These are phyloP conservation scores for Erebia palarica DNA, from an alignment of 2,888 invertebrate genomes.

Conservation along the genomic window DNA sequence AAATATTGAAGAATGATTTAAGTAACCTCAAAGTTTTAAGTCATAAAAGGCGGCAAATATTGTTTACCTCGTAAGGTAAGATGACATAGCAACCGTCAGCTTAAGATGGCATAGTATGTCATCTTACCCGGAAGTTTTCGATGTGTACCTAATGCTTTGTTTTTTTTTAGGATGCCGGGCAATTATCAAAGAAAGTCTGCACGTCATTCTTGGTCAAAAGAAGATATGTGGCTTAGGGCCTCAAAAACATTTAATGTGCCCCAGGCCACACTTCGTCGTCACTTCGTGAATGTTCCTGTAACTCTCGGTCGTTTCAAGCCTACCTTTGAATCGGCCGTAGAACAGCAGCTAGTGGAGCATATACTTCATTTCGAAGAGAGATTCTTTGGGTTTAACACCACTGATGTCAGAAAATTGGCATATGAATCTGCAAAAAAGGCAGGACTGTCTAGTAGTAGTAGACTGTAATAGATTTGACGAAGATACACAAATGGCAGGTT, in stretches of 20 bases:
- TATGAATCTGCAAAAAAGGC: not conserved
- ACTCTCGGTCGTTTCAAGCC: not conserved
- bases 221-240: not conserved
- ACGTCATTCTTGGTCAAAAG: not conserved
- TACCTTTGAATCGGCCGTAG: not conserved
- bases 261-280: not conserved
- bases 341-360: not conserved
- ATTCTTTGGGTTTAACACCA: not conserved
- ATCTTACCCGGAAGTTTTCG: too few species aligned
- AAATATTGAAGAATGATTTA: too few species aligned
- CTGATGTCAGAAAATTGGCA: not conserved
- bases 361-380: not conserved
- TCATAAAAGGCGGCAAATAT: too few species aligned
- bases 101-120: too few species aligned
- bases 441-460: not conserved
- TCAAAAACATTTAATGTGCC: not conserved
- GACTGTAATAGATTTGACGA: constrained; percentile 19
- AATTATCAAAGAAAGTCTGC: too few species aligned
- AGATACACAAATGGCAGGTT: constrained; percentile 32
- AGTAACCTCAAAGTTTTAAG: too few species aligned
- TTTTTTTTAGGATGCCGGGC: too few species aligned
- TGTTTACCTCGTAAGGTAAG: too few species aligned
- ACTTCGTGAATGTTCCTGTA: not conserved
- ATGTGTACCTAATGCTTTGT: too few species aligned
- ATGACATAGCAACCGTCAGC: too few species aligned